Conservation (phyloP, 2,797 vertebrate species). For the Alosa sapidissima region DNA sequence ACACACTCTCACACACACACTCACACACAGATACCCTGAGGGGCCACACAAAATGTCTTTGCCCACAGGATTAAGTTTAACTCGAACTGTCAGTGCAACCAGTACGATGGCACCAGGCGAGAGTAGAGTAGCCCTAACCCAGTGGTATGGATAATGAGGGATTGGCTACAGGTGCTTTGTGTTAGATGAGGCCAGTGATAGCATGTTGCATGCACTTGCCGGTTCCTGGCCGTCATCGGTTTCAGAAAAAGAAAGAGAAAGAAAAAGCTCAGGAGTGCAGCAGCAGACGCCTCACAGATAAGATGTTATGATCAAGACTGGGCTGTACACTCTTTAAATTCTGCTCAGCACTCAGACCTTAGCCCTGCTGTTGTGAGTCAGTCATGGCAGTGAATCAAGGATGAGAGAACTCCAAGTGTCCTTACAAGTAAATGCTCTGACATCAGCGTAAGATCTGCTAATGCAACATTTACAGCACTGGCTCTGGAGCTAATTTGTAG, state of each 20-base stretch:
- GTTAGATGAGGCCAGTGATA: conserved; percentile 6
- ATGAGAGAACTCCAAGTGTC: neutral
- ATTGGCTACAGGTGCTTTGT: neutral
- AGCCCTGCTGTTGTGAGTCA: neutral
- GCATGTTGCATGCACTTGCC: neutral
- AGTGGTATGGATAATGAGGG: neutral
- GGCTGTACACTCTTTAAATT: neutral
- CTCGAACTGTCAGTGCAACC: neutral
- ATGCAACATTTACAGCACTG: neutral
- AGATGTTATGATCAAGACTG: neutral
- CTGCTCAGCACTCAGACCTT: neutral
- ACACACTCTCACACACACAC: neutral
- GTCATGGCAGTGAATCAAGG: neutral
- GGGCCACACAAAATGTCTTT: neutral
- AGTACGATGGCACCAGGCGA: neutral
- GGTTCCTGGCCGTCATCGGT: neutral
- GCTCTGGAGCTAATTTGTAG: neutral
- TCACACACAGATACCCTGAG: neutral
- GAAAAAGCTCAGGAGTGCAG: neutral
- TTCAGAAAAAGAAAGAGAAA: neutral
- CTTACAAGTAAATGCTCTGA: neutral
- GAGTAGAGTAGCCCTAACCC: neutral
- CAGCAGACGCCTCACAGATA: neutral
- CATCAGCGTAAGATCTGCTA: neutral
- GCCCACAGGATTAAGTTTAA: neutral